These are phyloP conservation scores for Acipenser transmontanus DNA, from an alignment of 2,797 vertebrate species.

Conservation along the genomic window DNA sequence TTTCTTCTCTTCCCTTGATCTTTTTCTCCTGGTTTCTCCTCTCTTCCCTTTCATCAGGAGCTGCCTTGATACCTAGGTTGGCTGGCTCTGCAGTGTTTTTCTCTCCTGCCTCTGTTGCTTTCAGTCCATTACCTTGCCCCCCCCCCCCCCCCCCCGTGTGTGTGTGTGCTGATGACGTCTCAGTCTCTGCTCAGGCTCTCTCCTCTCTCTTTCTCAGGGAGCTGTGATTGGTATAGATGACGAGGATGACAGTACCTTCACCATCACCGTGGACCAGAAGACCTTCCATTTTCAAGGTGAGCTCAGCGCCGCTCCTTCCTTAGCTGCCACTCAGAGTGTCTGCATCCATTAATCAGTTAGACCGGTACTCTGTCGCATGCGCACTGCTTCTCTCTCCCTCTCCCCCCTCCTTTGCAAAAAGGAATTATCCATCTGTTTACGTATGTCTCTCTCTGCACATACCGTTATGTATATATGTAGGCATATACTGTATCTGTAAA, in stretches of 20 bases:
- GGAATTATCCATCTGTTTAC: too few relatives aligned
- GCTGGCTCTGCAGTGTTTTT: slow-evolving; percentile 36
- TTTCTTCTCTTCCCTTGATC: too few relatives aligned
- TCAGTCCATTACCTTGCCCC: slow-evolving; percentile 13
- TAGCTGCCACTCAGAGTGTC: background rate
- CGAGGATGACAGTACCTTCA: slow-evolving; percentile 99
- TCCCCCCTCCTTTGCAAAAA: too few relatives aligned
- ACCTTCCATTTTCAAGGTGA: slow-evolving; percentile 99
- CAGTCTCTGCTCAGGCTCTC: slow-evolving; percentile 34
- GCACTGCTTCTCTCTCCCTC: too few relatives aligned
- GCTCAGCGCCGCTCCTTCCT: slow-evolving; percentile 32
- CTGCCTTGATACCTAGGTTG: slow-evolving; percentile 33
- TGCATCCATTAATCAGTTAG: too few relatives aligned
- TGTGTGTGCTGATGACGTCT: slow-evolving; percentile 4
- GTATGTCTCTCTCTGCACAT: too few relatives aligned
- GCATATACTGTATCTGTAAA: too few relatives aligned
- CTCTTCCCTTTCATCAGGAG: slow-evolving; percentile 16
- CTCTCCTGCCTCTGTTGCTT: slow-evolving; percentile 17
- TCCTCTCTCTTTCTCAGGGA: slow-evolving; percentile 76
- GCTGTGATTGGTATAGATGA: slow-evolving; percentile 99
- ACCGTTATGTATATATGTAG: too few relatives aligned
- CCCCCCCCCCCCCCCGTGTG: slow-evolving; percentile 42
- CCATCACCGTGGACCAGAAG: slow-evolving; percentile 99
- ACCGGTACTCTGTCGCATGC: too few relatives aligned
- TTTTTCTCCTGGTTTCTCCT: slow-evolving; percentile 11